A percentile compares a stretch with the other conserved stretches of the same genome.
Conservation (phyloP, 2,797 vertebrate species). For the Adrianichthys oophorus region DNA sequence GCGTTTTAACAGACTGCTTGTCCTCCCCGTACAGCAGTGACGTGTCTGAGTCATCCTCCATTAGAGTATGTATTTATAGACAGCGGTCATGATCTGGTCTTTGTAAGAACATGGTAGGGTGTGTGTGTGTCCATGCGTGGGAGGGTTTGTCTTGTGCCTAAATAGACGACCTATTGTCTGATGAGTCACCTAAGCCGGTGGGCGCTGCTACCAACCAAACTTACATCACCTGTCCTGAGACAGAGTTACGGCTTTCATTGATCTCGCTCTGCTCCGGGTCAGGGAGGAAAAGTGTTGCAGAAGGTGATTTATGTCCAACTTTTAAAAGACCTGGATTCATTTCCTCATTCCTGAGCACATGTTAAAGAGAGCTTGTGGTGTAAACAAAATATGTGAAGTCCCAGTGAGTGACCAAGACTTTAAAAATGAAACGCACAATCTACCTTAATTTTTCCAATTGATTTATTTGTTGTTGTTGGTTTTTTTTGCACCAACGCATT, state of each 20-base stretch:
- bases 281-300: conserved; percentile 27
- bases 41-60: conserved; percentile 70
- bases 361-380: conserved; percentile 39
- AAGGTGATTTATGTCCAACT: conserved; percentile 37
- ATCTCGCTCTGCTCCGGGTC: conserved; percentile 47
- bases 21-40: conserved; percentile 46
- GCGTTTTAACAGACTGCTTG: conserved; percentile 37
- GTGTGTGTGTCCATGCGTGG: conserved; percentile 26
- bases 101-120: conserved; percentile 14
- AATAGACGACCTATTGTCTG: conserved; percentile 44
- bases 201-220: conserved; percentile 35
- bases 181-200: conserved; percentile 64
- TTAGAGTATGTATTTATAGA: conserved; percentile 74
- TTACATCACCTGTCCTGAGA: conserved; percentile 66
- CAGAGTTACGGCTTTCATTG: conserved; percentile 50
- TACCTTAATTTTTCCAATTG: no score
- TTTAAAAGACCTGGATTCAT: conserved; percentile 21
- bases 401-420: no score
- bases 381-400: no score
- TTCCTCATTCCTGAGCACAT: conserved; percentile 23
- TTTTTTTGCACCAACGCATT: no score
- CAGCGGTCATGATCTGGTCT: conserved; percentile 59
- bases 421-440: no score
- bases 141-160: conserved; percentile 41
- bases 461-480: no score